Evolutionary conservation across 2,888 invertebrate species (phyloP).

Genomic region (Apamea monoglypha): DNA sequence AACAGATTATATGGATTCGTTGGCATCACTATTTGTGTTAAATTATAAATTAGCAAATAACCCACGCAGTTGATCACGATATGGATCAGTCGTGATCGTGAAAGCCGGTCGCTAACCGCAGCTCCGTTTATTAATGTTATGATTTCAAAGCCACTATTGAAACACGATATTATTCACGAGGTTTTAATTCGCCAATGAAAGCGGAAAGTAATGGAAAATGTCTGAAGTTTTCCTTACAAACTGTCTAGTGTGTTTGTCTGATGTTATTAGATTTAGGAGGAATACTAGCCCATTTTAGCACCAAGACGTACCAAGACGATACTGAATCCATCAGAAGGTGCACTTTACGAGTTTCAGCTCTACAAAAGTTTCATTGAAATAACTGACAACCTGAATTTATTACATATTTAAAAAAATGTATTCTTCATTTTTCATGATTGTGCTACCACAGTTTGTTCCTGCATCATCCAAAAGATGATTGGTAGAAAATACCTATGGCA

Average conservation of each 20-base stretch:
- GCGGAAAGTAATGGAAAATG: slow-evolving; percentile 1
- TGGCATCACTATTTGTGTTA: slow-evolving; percentile 66
- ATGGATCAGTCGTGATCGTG: slow-evolving; percentile 63
- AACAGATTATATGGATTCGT: slow-evolving; percentile 73
- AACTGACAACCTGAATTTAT: not conserved
- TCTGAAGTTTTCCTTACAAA: slow-evolving; percentile 3
- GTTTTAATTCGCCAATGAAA: slow-evolving; percentile 24
- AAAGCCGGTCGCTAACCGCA: slow-evolving; percentile 46
- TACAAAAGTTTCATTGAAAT: not conserved
- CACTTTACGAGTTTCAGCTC: not conserved
- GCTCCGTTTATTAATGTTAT: slow-evolving; percentile 34
- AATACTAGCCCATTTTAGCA: not conserved
- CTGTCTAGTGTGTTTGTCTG: not conserved
- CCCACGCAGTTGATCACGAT: slow-evolving; percentile 60
- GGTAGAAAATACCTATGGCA: no score
- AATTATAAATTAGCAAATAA: slow-evolving; percentile 67
- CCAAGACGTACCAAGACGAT: not conserved
- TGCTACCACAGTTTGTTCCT: no score
- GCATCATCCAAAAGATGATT: no score
- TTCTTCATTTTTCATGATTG: no score
- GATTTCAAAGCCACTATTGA: slow-evolving; percentile 35
- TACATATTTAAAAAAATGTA: no score
- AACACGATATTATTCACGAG: slow-evolving; percentile 23
- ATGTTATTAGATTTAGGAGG: not conserved
- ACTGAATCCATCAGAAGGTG: not conserved